Evolutionary conservation across 2,797 vertebrate species (phyloP), one percentile per base, ranked within the genome.

Genomic region (Centroberyx gerrardi): DNA sequence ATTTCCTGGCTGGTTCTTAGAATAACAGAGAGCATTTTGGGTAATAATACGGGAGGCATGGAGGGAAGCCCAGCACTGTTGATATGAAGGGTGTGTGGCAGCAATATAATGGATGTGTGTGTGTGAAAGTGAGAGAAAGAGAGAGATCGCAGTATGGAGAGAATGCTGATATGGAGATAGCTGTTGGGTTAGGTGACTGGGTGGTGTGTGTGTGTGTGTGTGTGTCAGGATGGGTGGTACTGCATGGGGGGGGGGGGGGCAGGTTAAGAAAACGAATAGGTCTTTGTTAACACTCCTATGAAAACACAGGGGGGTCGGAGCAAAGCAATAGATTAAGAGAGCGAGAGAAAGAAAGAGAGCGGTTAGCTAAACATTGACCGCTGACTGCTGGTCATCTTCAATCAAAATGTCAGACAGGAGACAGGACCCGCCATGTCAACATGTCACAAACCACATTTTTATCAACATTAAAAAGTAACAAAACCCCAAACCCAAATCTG

Each of bases 1-100:
- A 93, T 94, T 94, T 95, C 94, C 94, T 93, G 90, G 62, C 78
- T 75, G 74, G 74, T 60, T 77, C 74, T 80, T 85, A 81, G 84
- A 85, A 92, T 92, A 94, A 92, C 91, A 87, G 76, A 54, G 70
- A 61, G 85, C 29, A 85, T 76, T 81, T 55, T 66, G 84, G 84
- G 74, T 83, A 89, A 88, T 86, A 91, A 90, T 87, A 76, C 75
- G 79, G 68, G 72, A 86, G 81, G 59, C 48, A 53, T 31, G 53
- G 62, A 71, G 77, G 48, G 83, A 85, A 70, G 60, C 10, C 74
- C 68, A 78, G 73, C 62, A 0, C 62, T 73, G 80, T 62, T 80
- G 87, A 84, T 88, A 76, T 68, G 79, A 81, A 63, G 82, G 72
- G 53, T 74, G 79, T 77, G 83, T 68, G 68, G 71, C 75, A 33